Conservation (phyloP, 1,140 invertebrate genomes). For the Apis cerana region DNA sequence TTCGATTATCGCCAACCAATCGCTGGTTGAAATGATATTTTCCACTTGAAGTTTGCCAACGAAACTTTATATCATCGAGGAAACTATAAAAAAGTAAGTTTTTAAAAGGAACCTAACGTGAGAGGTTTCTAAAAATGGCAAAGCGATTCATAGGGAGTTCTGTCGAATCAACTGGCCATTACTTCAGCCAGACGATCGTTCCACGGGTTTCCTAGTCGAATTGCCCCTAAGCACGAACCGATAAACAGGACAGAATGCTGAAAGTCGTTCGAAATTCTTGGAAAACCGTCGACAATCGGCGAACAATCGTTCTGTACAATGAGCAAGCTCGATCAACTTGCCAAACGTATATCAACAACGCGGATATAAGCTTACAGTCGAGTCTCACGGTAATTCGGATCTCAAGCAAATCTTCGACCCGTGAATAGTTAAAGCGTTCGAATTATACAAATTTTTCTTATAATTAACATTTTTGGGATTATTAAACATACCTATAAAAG, state of each 20-base stretch:
- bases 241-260: conserved; percentile 32
- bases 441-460: too few relatives aligned
- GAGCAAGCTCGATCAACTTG: not conserved
- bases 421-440: too few relatives aligned
- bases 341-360: not conserved
- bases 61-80: not conserved
- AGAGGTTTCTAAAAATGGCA: not conserved
- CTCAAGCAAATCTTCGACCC: too few relatives aligned
- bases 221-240: conserved; percentile 8
- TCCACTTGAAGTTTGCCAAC: not conserved
- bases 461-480: too few relatives aligned
- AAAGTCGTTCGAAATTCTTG: conserved; percentile 25
- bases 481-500: too few relatives aligned
- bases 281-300: conserved; percentile 6
- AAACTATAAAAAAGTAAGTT: not conserved
- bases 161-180: conserved; percentile 18
- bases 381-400: too few relatives aligned
- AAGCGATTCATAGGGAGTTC: not conserved
- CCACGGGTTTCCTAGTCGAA: conserved; percentile 1
- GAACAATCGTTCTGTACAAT: not conserved
- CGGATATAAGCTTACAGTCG: not conserved
- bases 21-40: not conserved
- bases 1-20: not conserved
- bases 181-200: conserved; percentile 27
- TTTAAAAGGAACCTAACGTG: not conserved